phyloP scores from a whole-genome alignment of 2,797 vertebrate genomes.

The Todus mexicanus region DNA sequence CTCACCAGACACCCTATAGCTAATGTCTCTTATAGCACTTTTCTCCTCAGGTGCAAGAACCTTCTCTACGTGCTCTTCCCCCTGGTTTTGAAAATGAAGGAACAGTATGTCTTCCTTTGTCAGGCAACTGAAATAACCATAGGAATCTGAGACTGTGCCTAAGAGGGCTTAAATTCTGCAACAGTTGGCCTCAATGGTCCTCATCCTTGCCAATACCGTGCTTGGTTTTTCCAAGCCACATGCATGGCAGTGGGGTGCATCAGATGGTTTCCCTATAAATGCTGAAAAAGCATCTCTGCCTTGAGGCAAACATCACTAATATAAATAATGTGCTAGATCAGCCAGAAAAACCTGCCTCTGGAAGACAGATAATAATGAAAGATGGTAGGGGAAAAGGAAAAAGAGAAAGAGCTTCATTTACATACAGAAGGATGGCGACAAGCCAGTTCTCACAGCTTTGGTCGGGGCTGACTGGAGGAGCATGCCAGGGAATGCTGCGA shows the following conservation, averaged over 20 bases:
- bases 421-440: not conserved
- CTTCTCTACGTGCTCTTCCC: not conserved
- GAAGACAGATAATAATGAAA: conserved; percentile 30
- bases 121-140: conserved; percentile 5
- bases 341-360: conserved; percentile 51
- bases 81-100: not conserved
- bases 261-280: not conserved
- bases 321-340: conserved; percentile 13
- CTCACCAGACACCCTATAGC: not conserved
- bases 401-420: conserved; percentile 27
- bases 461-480: not conserved
- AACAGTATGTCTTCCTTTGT: not conserved
- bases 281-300: conserved; percentile 29
- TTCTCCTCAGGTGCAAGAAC: not conserved
- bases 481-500: not conserved
- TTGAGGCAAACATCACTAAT: not conserved
- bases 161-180: not conserved
- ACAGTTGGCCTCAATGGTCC: not conserved
- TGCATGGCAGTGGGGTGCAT: not conserved
- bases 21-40: not conserved
- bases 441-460: conserved; percentile 34
- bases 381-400: not conserved
- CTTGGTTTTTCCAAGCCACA: conserved; percentile 20
- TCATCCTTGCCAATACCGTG: not conserved
- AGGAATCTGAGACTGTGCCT: not conserved